These are phyloP conservation scores for Cercocebus atys DNA, from an alignment of 2,113 vertebrate genomes.

Conservation along the genomic window DNA sequence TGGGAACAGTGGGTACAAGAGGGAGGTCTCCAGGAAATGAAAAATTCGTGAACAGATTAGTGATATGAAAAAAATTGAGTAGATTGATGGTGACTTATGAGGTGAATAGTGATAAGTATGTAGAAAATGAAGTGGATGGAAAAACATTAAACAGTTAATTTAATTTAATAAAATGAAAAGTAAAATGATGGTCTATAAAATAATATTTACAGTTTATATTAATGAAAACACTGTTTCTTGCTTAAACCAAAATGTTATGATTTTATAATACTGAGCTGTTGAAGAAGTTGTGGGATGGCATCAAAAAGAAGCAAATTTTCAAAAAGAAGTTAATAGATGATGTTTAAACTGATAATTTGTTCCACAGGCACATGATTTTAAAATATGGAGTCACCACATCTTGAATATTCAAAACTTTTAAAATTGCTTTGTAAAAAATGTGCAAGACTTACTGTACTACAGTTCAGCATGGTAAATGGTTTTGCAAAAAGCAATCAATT, in stretches of 20 bases:
- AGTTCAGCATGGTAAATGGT: not conserved
- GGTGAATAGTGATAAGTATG: not conserved
- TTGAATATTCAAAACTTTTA: slow-evolving; percentile 1
- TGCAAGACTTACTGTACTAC: not conserved
- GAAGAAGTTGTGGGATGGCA: not conserved
- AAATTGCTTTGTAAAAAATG: not conserved
- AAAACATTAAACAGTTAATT: not conserved
- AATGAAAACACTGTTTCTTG: not conserved
- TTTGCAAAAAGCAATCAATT: slow-evolving; percentile 27
- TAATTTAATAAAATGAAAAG: not conserved
- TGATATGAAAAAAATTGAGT: not conserved
- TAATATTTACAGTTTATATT: not conserved
- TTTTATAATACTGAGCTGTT: not conserved
- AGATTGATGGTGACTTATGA: not conserved
- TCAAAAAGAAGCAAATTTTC: not conserved
- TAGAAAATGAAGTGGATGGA: not conserved
- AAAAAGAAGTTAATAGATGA: not conserved
- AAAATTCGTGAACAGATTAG: not conserved
- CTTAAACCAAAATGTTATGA: not conserved
- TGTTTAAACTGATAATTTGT: not conserved
- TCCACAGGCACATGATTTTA: not conserved
- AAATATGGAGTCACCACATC: not conserved
- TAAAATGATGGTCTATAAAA: not conserved
- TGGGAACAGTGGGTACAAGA: not conserved
- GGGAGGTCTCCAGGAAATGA: not conserved